Evolutionary conservation across 2,113 vertebrate species (phyloP).

Genomic region (Piaya cayana): DNA sequence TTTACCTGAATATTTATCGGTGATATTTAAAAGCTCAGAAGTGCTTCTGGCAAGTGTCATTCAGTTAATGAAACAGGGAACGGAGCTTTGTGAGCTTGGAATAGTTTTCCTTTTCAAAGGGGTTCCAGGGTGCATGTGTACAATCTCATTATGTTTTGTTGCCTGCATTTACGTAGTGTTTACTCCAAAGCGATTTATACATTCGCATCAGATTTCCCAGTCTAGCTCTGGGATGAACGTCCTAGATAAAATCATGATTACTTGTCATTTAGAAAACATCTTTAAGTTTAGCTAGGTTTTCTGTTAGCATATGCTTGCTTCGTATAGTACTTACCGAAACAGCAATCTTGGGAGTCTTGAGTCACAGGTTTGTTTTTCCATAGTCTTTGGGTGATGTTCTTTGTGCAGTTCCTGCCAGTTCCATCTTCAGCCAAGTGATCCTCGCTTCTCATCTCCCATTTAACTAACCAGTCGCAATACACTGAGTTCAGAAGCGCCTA

Average conservation of each 20-base stretch:
- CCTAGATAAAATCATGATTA: slow-evolving; percentile 17
- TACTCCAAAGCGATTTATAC: background rate
- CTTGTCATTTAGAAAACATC: background rate
- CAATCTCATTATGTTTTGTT: background rate
- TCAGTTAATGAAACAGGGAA: slow-evolving; percentile 17
- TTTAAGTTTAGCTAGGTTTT: background rate
- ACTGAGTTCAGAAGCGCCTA: background rate
- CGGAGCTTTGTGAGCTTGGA: background rate
- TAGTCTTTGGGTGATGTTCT: background rate
- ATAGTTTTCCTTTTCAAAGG: background rate
- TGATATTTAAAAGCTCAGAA: slow-evolving; percentile 5
- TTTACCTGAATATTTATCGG: background rate
- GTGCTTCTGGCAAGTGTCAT: slow-evolving; percentile 10
- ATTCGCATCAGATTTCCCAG: background rate
- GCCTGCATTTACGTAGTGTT: background rate
- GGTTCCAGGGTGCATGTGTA: background rate
- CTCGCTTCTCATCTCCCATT: background rate
- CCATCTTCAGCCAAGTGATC: background rate
- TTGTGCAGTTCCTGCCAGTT: background rate
- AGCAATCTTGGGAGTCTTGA: background rate
- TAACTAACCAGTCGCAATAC: background rate
- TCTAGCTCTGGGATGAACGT: background rate
- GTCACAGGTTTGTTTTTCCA: rapidly evolving
- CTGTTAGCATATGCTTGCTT: background rate
- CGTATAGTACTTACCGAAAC: background rate